Base-by-base conservation (phyloP, 2,888 invertebrate genomes). In the Lissonota sp. region DNA sequence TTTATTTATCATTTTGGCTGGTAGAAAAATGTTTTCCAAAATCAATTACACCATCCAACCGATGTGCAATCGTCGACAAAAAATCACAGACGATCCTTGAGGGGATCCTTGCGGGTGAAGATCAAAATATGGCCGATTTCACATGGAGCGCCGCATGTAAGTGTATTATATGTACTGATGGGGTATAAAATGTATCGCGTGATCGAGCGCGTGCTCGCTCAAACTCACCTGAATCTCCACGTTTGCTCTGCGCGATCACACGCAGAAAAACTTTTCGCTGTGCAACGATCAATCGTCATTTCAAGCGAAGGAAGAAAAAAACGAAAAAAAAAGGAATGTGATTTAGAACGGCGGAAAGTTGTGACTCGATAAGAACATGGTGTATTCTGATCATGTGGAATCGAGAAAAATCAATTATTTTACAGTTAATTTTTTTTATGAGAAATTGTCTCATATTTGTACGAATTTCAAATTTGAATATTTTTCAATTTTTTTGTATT, bases 191-290 rank as follows among this genome's bases (percentile, higher is more conserved):
- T 49, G 1, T 26, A 81, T 81, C 74, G 81, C 81, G 81, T 78
- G 81, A 81, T 81, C 81, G 74, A 77, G 70, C 81, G 81, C 81
- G 81, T 81, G 81, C 81, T 77, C 77, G 77, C 63, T 77, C 73
- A 42, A 26, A 53, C 66, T 81, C 55, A 64, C 60, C 40, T 39
- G 77, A 73, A 77, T 73, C 73, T 74, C 70, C 40, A 66, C 26
- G 26, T 26, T 26, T 26, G 26, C 26, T 26, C 77, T 67, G 67
- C 64, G 16, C 78, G 74, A 67, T 74, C 70, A 55, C 64, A 44
- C 53, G 66, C 73, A 26, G 64, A 81, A 66, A 70, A 14, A 44
- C 64, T 64, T 49, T 53, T 51, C 66, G 57, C 26, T 49, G 40
- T 39, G 51, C 44, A 49, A 7, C 81, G 74, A 81, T 78, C 81